Percentiles rank a stretch among this genome's conserved stretches.
Evolutionary conservation across 2,113 vertebrate genomes (phyloP).

Genomic region (Corythoichthys haematopterus): DNA sequence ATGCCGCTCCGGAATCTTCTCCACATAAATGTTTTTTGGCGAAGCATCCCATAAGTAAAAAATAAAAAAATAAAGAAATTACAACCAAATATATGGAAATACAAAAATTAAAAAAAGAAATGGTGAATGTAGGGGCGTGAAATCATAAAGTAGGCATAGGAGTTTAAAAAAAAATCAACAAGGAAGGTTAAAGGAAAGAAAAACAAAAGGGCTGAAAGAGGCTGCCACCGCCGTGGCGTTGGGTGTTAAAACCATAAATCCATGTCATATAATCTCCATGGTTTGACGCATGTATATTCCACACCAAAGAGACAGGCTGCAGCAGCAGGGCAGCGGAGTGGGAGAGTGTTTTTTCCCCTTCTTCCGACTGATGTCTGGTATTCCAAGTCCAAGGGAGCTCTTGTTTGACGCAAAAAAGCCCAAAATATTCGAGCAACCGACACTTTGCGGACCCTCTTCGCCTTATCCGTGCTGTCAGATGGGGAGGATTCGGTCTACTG

Average conservation of each 20-base stretch:
- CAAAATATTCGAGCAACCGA: constrained; percentile 18
- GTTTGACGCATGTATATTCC: constrained; percentile 70
- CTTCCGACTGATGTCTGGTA: constrained; percentile 43
- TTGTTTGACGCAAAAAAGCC: constrained; percentile 38
- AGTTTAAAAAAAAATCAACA: constrained; percentile 26
- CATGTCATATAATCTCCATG: constrained; percentile 72
- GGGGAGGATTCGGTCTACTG: constrained; percentile 39
- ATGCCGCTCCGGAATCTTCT: constrained; percentile 57
- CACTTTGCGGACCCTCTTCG: constrained; percentile 17
- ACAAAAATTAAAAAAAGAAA: constrained; percentile 18
- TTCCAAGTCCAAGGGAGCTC: constrained; percentile 61
- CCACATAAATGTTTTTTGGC: constrained; percentile 57
- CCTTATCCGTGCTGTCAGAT: constrained; percentile 26
- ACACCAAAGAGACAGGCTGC: constrained; percentile 48
- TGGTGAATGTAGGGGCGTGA: constrained; percentile 23
- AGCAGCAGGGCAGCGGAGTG: constrained; percentile 41
- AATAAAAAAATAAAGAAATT: constrained; percentile 18
- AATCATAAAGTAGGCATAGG: constrained; percentile 49
- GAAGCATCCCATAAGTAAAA: constrained; percentile 56
- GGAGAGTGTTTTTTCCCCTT: constrained; percentile 12
- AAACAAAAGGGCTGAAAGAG: constrained; percentile 14
- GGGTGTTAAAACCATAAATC: constrained; percentile 68
- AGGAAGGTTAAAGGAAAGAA: constrained; percentile 16
- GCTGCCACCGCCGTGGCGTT: constrained; percentile 21
- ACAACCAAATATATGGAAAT: not conserved